phyloP scores from a whole-genome alignment of 2,888 invertebrate species.

The Anthrax anthrax region DNA sequence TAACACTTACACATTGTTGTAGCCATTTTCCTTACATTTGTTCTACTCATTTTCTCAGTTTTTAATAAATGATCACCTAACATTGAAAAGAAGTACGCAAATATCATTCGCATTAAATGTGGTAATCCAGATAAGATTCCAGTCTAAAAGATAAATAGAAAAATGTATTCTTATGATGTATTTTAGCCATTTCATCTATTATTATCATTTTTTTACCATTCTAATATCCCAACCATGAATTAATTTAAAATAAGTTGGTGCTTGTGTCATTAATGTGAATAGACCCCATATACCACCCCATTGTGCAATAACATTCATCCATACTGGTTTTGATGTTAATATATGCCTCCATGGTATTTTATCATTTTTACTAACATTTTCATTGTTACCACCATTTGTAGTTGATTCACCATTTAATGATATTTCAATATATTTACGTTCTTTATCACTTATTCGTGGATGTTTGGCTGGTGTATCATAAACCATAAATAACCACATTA shows the following conservation, averaged over 20 bases:
- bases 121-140: slow-evolving; percentile 50
- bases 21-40: slow-evolving; percentile 49
- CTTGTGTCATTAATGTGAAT: slow-evolving; percentile 53
- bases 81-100: slow-evolving; percentile 42
- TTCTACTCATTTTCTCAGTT: slow-evolving; percentile 41
- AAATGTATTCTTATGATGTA: too few species aligned
- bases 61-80: slow-evolving; percentile 44
- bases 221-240: slow-evolving; percentile 54
- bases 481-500: slow-evolving; percentile 45
- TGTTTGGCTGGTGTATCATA: slow-evolving; percentile 50
- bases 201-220: too few species aligned
- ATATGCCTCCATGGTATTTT: slow-evolving; percentile 49
- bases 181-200: too few species aligned
- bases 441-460: slow-evolving; percentile 45
- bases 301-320: slow-evolving; percentile 49
- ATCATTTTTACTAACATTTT: slow-evolving; percentile 20
- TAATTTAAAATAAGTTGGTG: slow-evolving; percentile 53
- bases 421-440: slow-evolving; percentile 43
- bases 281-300: slow-evolving; percentile 56
- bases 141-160: slow-evolving; percentile 21
- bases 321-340: slow-evolving; percentile 43
- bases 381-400: background rate
- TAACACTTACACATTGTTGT: slow-evolving; percentile 39
- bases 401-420: slow-evolving; percentile 36
- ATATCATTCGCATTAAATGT: slow-evolving; percentile 43